These are phyloP conservation scores for Leptobrachium ailaonicum DNA, from an alignment of 2,113 vertebrate species.

Conservation along the genomic window DNA sequence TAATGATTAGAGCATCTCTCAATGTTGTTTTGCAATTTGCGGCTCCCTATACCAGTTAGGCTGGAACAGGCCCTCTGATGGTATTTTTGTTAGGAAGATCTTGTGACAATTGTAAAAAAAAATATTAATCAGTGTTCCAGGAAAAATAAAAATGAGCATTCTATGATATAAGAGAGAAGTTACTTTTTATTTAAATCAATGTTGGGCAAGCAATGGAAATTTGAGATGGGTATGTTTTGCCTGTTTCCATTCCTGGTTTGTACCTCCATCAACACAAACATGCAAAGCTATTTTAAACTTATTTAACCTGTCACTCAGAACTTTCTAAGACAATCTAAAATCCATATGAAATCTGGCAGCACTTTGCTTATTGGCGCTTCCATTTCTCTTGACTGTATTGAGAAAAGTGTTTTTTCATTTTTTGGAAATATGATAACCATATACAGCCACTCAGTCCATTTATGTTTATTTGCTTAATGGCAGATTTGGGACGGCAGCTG, in stretches of 20 bases:
- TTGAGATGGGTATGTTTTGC: not conserved
- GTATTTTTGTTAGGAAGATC: too few species aligned
- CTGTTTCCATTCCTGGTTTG: not conserved
- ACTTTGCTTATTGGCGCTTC: not conserved
- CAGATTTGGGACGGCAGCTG: not conserved
- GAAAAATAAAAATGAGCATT: not conserved
- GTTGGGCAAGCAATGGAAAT: not conserved
- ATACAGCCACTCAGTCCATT: not conserved
- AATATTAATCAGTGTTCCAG: not conserved
- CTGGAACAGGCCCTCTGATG: too few species aligned
- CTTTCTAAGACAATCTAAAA: constrained; percentile 5
- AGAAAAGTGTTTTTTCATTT: not conserved
- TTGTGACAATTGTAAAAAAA: too few species aligned
- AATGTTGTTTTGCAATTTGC: too few species aligned
- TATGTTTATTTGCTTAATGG: not conserved
- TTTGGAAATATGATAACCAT: not conserved
- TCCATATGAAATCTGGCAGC: not conserved
- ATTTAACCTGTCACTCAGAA: constrained; percentile 21
- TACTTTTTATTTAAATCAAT: not conserved
- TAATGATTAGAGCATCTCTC: too few species aligned
- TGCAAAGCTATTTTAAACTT: constrained; percentile 17
- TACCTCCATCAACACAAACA: not conserved
- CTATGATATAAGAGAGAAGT: not conserved
- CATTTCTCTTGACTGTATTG: not conserved
- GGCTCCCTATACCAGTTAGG: too few species aligned